These are phyloP conservation scores for Pycnonotus jocosus DNA, from an alignment of 2,113 vertebrate genomes.

Conservation along the genomic window DNA sequence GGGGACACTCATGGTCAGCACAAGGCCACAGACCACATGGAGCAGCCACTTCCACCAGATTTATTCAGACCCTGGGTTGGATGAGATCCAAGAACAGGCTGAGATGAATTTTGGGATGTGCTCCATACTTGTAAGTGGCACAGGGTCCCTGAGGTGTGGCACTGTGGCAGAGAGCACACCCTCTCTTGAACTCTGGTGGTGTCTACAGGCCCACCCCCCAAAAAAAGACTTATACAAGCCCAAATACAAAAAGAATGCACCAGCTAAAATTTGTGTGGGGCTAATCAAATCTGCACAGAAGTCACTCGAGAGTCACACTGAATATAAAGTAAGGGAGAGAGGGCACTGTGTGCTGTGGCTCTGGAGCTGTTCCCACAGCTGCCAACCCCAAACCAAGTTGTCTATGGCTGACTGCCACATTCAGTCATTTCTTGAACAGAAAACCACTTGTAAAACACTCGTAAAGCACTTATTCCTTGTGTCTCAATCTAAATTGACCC, in stretches of 20 bases:
- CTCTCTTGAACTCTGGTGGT: neutral
- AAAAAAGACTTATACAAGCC: neutral
- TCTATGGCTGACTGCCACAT: fast-evolving
- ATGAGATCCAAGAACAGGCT: neutral
- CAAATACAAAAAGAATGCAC: neutral
- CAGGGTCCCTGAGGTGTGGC: neutral
- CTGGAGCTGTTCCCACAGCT: neutral
- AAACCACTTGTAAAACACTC: neutral
- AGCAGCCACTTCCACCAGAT: neutral
- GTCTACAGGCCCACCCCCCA: fast-evolving
- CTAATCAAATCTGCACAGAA: neutral
- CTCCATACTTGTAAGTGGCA: neutral
- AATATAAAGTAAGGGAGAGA: neutral
- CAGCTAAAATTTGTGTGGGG: neutral
- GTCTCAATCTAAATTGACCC: neutral
- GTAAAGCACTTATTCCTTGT: neutral
- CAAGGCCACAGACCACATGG: neutral
- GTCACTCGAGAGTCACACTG: neutral
- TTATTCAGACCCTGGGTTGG: neutral
- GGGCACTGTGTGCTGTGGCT: neutral
- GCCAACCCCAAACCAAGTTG: neutral
- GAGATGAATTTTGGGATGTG: neutral
- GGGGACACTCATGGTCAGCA: neutral
- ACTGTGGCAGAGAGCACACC: fast-evolving
- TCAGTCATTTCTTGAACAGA: neutral